Evolutionary conservation across 2,888 invertebrate genomes (phyloP).

Genomic region (Copidosoma aretas): DNA sequence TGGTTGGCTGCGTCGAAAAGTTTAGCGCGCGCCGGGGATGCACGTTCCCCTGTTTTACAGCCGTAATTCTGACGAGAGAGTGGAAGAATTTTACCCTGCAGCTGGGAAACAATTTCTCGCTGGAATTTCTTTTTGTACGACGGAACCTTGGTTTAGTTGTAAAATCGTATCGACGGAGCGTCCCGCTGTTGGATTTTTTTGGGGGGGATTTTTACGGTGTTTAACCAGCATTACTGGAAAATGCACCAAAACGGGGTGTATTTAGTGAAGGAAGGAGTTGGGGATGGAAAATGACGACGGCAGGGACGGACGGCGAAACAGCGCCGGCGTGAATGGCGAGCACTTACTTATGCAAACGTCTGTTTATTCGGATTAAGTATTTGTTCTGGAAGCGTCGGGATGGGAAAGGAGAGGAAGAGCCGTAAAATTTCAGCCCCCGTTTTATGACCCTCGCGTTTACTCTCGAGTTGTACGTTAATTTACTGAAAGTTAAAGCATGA

Average conservation of each 20-base stretch:
- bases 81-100: slow-evolving; percentile 2
- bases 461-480: not conserved
- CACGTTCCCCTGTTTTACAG: not conserved
- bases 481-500: not conserved
- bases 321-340: slow-evolving; percentile 56
- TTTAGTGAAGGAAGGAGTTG: not conserved
- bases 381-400: slow-evolving; percentile 57
- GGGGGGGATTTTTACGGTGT: no score
- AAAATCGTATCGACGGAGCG: no score
- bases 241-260: no score
- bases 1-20: no score
- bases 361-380: slow-evolving; percentile 61
- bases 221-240: no score
- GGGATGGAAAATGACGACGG: slow-evolving; percentile 39
- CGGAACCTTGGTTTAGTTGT: no score
- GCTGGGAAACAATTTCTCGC: no score
- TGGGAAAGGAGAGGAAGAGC: slow-evolving; percentile 45
- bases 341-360: slow-evolving; percentile 61
- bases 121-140: no score
- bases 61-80: not conserved
- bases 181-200: no score
- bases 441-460: slow-evolving; percentile 15
- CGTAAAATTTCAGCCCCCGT: slow-evolving; percentile 50
- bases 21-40: no score
- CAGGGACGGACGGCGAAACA: slow-evolving; percentile 52